These are phyloP conservation scores for Allacma fusca DNA, from an alignment of 2,888 invertebrate species.

Conservation along the genomic window DNA sequence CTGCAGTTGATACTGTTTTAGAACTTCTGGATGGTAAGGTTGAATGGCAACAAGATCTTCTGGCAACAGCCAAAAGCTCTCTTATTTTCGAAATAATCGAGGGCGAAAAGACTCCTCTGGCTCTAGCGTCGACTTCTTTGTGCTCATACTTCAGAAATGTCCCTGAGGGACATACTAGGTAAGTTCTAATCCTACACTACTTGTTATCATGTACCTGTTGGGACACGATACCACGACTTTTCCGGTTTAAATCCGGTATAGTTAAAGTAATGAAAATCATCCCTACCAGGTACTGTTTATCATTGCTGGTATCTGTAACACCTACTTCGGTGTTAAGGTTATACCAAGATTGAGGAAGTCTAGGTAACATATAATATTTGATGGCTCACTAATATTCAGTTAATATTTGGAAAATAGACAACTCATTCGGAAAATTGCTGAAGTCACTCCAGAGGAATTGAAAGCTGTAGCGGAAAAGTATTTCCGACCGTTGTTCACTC, in stretches of 20 bases:
- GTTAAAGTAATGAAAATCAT: no score
- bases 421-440: slow-evolving; percentile 72
- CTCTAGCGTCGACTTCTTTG: slow-evolving; percentile 69
- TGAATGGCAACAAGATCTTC: slow-evolving; percentile 76
- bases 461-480: slow-evolving; percentile 76
- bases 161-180: slow-evolving; percentile 68
- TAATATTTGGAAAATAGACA: no score
- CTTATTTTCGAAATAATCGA: slow-evolving; percentile 87
- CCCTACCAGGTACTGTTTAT: no score
- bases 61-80: slow-evolving; percentile 85
- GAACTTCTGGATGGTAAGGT: slow-evolving; percentile 70
- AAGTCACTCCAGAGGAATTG: slow-evolving; percentile 73
- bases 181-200: slow-evolving; percentile 5
- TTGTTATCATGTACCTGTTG: no score
- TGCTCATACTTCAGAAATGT: slow-evolving; percentile 75
- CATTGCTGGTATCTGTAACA: no score
- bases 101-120: slow-evolving; percentile 66
- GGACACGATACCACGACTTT: no score
- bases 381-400: no score
- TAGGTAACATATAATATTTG: no score
- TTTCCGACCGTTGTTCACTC: slow-evolving; percentile 73
- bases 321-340: no score
- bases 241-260: no score
- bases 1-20: slow-evolving; percentile 77
- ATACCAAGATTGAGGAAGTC: no score